Conservation (phyloP, 2,113 vertebrate genomes). For the Climacteris rufus region DNA sequence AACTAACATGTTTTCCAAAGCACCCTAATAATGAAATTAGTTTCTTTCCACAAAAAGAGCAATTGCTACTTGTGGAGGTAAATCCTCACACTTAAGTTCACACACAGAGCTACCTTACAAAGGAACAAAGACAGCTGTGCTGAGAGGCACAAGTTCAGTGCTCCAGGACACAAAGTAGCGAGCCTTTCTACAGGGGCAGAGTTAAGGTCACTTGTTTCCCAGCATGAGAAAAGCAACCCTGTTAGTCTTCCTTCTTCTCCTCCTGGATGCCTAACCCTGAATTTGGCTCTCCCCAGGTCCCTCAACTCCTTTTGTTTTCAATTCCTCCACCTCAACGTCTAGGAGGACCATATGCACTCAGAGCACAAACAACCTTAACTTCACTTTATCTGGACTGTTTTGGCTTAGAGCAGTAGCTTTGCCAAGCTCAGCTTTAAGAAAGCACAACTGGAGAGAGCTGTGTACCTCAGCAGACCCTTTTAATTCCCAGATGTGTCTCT, state of each 20-base stretch:
- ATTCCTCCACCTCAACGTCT: not conserved
- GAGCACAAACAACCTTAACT: not conserved
- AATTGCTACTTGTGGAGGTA: not conserved
- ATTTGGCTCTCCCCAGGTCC: fast-evolving
- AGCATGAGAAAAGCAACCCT: not conserved
- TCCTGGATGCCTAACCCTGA: not conserved
- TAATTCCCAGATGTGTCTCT: not conserved
- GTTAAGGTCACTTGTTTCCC: not conserved
- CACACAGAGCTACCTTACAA: not conserved
- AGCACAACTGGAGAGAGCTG: not conserved
- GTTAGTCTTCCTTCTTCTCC: not conserved
- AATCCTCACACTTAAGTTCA: not conserved
- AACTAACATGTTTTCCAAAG: not conserved
- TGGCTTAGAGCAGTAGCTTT: not conserved
- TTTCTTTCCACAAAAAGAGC: not conserved
- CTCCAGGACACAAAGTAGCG: not conserved
- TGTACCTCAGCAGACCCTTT: not conserved
- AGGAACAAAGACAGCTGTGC: not conserved
- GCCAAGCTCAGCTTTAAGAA: not conserved
- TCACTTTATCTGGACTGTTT: not conserved
- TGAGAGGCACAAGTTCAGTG: not conserved
- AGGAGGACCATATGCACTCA: not conserved
- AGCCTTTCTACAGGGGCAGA: not conserved
- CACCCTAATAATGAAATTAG: not conserved
- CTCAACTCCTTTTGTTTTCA: not conserved